Evolutionary conservation across 2,888 invertebrate species (phyloP).

Genomic region (Andrena dorsata): DNA sequence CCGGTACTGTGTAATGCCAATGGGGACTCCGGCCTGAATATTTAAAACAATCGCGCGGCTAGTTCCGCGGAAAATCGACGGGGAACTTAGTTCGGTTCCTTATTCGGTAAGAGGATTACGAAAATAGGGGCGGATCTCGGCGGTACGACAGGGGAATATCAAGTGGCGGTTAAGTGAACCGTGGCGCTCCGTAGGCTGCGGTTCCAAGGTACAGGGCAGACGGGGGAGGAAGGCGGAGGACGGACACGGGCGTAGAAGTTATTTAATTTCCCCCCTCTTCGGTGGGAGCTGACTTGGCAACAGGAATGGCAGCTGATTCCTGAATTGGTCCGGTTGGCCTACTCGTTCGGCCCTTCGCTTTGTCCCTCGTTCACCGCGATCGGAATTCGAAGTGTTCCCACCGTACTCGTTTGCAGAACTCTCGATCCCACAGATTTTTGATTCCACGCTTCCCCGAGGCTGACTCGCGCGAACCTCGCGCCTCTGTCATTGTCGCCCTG

Average conservation of each 20-base stretch:
- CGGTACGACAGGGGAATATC: conserved; percentile 43
- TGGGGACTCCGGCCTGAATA: not conserved
- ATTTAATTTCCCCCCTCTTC: conserved; percentile 77
- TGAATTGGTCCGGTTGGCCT: conserved; percentile 70
- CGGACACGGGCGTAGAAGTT: conserved; percentile 66
- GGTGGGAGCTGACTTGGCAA: conserved; percentile 76
- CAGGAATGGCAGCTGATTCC: conserved; percentile 72
- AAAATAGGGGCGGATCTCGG: conserved; percentile 32
- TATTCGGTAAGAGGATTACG: conserved; percentile 41
- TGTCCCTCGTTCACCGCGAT: conserved; percentile 60
- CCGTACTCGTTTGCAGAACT: conserved; percentile 59
- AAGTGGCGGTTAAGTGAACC: conserved; percentile 55
- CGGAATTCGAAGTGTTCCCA: conserved; percentile 70
- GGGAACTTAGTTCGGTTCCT: conserved; percentile 15
- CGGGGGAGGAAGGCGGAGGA: conserved; percentile 29
- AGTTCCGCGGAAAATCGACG: conserved; percentile 12
- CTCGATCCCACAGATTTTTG: conserved; percentile 48
- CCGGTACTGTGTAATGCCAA: not conserved
- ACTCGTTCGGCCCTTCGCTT: conserved; percentile 48
- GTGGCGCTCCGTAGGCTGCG: conserved; percentile 37
- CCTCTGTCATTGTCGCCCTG: not conserved
- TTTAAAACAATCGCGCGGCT: conserved; percentile 7
- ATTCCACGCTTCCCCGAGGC: conserved; percentile 21
- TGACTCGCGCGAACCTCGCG: conserved; percentile 4
- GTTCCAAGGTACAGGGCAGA: conserved; percentile 27